Percentiles rank a stretch among this genome's conserved stretches.
Conservation (phyloP, 2,888 invertebrate genomes). For the Xestobium rufovillosum region DNA sequence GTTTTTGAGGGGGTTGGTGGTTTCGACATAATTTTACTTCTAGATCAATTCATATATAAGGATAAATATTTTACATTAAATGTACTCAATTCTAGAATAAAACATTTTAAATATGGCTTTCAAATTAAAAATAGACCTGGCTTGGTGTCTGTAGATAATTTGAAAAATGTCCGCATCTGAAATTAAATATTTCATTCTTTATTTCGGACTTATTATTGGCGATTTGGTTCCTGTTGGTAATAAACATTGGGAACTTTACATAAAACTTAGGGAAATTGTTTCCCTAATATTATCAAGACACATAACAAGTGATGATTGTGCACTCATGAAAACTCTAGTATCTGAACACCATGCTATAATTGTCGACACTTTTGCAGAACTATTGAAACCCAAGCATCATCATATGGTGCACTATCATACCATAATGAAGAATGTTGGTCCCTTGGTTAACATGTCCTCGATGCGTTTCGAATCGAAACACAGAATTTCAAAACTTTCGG, state of each 20-base stretch:
- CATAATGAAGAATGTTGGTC: conserved; percentile 19
- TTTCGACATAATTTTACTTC: conserved; percentile 8
- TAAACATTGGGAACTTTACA: conserved; percentile 17
- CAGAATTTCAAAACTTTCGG: conserved; percentile 17
- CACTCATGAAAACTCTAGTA: conserved; percentile 10
- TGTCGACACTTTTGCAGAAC: conserved; percentile 10
- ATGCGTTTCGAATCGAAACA: conserved; percentile 24
- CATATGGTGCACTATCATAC: conserved; percentile 21
- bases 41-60: conserved; percentile 12
- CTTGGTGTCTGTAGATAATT: conserved; percentile 13
- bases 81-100: conserved; percentile 16
- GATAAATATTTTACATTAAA: conserved; percentile 16
- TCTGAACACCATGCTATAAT: conserved; percentile 13
- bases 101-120: conserved; percentile 18
- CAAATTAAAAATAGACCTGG: conserved; percentile 17
- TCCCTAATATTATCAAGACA: neutral
- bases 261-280: conserved; percentile 10
- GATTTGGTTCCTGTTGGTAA: conserved; percentile 18
- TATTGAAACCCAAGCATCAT: too few species aligned
- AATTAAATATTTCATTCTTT: conserved; percentile 19
- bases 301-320: too few species aligned
- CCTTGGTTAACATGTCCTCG: conserved; percentile 18
- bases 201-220: conserved; percentile 20
- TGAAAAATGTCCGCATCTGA: conserved; percentile 24
- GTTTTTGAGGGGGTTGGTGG: conserved; percentile 22